Evolutionary conservation across 1,140 invertebrate species (phyloP), one percentile per base, ranked within the genome.

Genomic region (Drosophila parvula): DNA sequence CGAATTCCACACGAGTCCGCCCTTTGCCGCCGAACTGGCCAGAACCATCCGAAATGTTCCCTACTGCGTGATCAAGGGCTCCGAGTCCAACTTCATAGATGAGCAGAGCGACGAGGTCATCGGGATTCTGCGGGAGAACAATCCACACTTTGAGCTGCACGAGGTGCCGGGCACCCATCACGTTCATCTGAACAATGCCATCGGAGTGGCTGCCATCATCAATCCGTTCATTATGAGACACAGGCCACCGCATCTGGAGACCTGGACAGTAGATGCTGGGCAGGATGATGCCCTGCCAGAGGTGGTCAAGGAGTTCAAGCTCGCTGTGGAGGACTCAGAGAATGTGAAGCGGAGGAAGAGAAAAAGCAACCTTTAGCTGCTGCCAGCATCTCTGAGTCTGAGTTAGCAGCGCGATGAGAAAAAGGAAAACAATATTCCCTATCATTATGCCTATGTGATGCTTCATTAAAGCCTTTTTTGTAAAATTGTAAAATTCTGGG

Each of bases 151-250:
- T 84, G 92, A 94, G 76, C 93, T 93, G 58, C 92, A 94, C 55
- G 93, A 94, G 62, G 86, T 96, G 4, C 95, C 95, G 27, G 95
- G 94, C 30, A 92, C 91, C 7, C 96, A 97, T 92, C 96, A 96
- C 91, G 92, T 95, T 8, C 96, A 97, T 90, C 92, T 97, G 41
- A 96, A 95, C 69, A 93, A 95, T 81, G 94, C 96, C 3, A 90
- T 94, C 67, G 81, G 86, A 47, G 91, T 96, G 45, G 93, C 94
- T 5, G 92, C 93, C 22, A 65, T 94, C 36, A 93, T 96, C 41
- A 92, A 93, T 71, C 91, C 94, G 2, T 96, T 96, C 90, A 92
- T 95, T 76, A 65, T 88, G 75, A 67, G 63, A 5, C 90, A 91
- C 12, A 41, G 90, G n/a, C 90, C 90, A 2, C 88, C 90, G 1